Base-by-base conservation (phyloP, 1,140 invertebrate species). In the Melipona quadrifasciata region DNA sequence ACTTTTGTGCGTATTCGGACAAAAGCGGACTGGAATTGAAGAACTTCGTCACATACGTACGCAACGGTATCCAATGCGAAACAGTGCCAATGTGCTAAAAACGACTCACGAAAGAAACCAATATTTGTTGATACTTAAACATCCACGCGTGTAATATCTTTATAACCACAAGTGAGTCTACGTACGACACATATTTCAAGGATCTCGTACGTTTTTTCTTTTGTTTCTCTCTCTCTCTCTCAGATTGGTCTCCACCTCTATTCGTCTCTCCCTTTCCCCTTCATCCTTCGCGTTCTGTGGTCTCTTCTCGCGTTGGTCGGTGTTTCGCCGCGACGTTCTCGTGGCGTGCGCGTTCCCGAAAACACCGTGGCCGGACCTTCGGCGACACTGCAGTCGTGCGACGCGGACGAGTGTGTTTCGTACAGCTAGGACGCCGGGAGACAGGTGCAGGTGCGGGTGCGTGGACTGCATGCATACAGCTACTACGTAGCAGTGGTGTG, bases 301-400 rank as follows among this genome's bases (percentile, higher is more conserved):
- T 58, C 21, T 75, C n/a, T 81, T 31, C 55, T 12, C 58, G 12
- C 1, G 31, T 4, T 58, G 53, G 21, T 8, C 53, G 58, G 57
- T 70, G 24, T 75, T 27, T 67, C 64, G 39, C 27, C 31, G 27
- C 65, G 24, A 70, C 67, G 82, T 83, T 85, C 80, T 89, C 75
- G 83, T 85, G 79, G 87, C 79, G 87, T 88, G 86, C 57, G 87
- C 82, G 85, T 82, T 76, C 77, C 86, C 39, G 86, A 75, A 74
- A 58, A 58, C 65, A 78, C 64, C 75, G 76, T 57, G 83, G 70
- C 57, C 64, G 39, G 47, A 70, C 85, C 75, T 87, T 71, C 64
- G 17, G n/a, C 75, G 68, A 55, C 58, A 64, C 39, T 84, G 65
- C 57, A 80, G 27, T 72, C 64, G 80, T 16, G 65, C 55, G 55